Evolutionary conservation across 2,113 vertebrate genomes (phyloP), one percentile per base, ranked within the genome.

Genomic region (Macquaria australasica): DNA sequence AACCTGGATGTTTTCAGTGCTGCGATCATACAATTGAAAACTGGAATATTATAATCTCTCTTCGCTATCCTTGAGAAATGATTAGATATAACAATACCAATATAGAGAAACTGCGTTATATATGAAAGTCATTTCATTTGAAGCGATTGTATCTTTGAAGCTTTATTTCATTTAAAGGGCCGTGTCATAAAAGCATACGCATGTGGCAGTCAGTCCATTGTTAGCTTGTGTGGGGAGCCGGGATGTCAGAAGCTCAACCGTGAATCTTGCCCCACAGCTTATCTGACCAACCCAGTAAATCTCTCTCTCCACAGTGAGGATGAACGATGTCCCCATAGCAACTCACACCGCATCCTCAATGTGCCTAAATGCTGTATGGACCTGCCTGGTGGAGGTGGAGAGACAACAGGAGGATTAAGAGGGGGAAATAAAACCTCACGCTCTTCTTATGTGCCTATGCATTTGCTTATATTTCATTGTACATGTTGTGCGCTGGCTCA

Each of bases 211-310:
- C 51, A 0, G 70, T 59, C 69, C 55, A 28, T 80, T 81, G 79
- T 87, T 76, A 56, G 69, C 39, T 73, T 73, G 66, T 80, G 59
- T 50, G 55, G 34, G 60, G 85, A 81, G 64, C 76, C 45, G 66
- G 71, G 63, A 50, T 68, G 78, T 86, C 67, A 76, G 78, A 60
- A 51, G 58, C 77, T 87, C 82, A 15, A 68, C 75, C 66, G 79
- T 90, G 81, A 90, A 89, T 92, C 84, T 82, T 34, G 39, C 73
- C 70, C 72, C 71, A 70, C 74, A 81, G 91, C 86, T 91, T 85
- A 90, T 89, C 86, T 88, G 87, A 89, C 81, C 89, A 67, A 66
- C 48, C 66, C 87, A 79, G 82, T 87, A 92, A 92, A 89, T 91
- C 87, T 90, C 53, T 77, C 59, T 78, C 68, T 87, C 84, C 68